Conservation (phyloP, 2,888 invertebrate genomes). For the Nymphalis c-album region DNA sequence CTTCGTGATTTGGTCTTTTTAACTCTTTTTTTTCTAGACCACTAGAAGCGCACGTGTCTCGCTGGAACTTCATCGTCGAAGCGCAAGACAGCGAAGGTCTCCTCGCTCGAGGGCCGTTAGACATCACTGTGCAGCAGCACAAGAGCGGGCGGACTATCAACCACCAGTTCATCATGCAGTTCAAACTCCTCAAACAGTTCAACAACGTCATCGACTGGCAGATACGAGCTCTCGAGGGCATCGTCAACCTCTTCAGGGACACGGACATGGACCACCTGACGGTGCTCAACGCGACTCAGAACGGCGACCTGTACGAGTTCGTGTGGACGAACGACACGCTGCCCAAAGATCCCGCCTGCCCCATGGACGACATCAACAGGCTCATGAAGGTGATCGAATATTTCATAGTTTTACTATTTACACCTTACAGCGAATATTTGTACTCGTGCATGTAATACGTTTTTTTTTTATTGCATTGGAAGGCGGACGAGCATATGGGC, state of each 20-base stretch:
- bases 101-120: conserved; percentile 86
- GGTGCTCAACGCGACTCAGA: conserved; percentile 84
- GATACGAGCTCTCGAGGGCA: conserved; percentile 83
- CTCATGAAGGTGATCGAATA: conserved; percentile 81
- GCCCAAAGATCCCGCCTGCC: conserved; percentile 87
- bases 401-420: no score
- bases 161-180: conserved; percentile 88
- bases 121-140: conserved; percentile 91
- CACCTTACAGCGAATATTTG: no score
- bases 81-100: conserved; percentile 90
- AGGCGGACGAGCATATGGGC: no score
- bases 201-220: conserved; percentile 89
- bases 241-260: conserved; percentile 80
- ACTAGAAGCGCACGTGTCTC: conserved; percentile 89
- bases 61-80: conserved; percentile 89
- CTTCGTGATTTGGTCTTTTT: no score
- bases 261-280: conserved; percentile 85
- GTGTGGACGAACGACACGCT: conserved; percentile 94
- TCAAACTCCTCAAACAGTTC: conserved; percentile 76
- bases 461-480: no score
- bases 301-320: conserved; percentile 83
- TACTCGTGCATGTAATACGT: no score
- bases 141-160: conserved; percentile 89
- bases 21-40: conserved; percentile 79
- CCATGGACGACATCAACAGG: conserved; percentile 86